phyloP scores from a whole-genome alignment of 2,888 invertebrate species.

The Acanthococcus lagerstroemiae region DNA sequence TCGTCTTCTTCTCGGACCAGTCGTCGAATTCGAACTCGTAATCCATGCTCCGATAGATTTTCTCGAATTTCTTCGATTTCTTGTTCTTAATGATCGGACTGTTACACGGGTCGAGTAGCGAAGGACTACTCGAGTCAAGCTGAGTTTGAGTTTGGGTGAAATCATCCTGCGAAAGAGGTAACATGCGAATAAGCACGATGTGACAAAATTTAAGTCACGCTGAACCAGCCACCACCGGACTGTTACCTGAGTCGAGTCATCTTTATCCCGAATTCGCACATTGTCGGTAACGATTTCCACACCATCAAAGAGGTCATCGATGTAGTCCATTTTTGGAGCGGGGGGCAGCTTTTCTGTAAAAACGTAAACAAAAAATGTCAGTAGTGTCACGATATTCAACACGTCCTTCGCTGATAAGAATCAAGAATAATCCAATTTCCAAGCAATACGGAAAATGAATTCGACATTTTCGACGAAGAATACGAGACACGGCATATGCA shows the following conservation, averaged over 20 bases:
- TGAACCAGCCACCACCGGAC: no score
- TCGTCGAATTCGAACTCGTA: constrained; percentile 15
- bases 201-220: neutral
- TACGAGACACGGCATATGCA: neutral
- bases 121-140: neutral
- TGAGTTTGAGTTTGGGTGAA: neutral
- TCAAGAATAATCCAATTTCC: neutral
- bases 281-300: neutral
- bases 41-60: constrained; percentile 11
- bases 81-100: constrained; percentile 5
- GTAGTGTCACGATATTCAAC: no score
- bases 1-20: neutral
- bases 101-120: neutral
- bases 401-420: no score
- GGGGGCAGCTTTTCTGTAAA: no score
- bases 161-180: neutral
- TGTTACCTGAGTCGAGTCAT: neutral
- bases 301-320: neutral
- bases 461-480: neutral
- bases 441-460: neutral
- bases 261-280: neutral
- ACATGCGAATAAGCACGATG: neutral
- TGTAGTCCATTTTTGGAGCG: no score
- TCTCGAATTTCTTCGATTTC: neutral
- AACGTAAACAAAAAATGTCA: no score